Conservation (phyloP, 2,797 vertebrate species). For the Peromyscus melanophrys region DNA sequence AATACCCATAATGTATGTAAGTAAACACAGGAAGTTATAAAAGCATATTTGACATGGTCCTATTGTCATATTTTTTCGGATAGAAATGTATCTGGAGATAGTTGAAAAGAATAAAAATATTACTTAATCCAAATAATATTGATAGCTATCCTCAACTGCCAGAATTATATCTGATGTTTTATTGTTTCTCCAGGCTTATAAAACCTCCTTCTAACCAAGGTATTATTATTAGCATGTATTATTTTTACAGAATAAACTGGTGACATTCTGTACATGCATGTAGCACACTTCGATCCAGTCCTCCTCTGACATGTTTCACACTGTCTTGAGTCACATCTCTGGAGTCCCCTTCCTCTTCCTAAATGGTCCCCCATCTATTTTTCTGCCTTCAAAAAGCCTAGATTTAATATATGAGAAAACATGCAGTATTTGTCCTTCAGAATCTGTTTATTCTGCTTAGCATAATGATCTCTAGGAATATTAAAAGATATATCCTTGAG, state of each 20-base stretch:
- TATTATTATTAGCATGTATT: neutral
- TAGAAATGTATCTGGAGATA: neutral
- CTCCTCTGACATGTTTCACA: too few relatives aligned
- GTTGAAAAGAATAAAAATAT: neutral
- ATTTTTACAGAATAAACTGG: neutral
- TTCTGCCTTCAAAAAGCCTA: neutral
- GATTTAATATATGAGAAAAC: neutral
- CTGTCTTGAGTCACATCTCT: neutral
- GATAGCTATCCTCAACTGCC: neutral
- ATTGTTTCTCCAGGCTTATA: neutral
- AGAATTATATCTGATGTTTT: conserved; percentile 42
- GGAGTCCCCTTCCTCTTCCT: neutral
- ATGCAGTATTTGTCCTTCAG: neutral
- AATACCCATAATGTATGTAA: conserved; percentile 34
- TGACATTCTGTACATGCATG: neutral
- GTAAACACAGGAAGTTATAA: conserved; percentile 45
- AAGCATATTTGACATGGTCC: neutral
- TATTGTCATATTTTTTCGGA: neutral
- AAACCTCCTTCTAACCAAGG: neutral
- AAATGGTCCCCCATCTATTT: neutral
- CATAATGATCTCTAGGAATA: neutral
- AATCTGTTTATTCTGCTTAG: neutral
- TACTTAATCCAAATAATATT: conserved; percentile 9
- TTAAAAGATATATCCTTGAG: neutral
- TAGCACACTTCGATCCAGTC: neutral